Evolutionary conservation across 2,888 invertebrate species (phyloP), one percentile per base, ranked within the genome.

Genomic region (Laspeyria flexula): DNA sequence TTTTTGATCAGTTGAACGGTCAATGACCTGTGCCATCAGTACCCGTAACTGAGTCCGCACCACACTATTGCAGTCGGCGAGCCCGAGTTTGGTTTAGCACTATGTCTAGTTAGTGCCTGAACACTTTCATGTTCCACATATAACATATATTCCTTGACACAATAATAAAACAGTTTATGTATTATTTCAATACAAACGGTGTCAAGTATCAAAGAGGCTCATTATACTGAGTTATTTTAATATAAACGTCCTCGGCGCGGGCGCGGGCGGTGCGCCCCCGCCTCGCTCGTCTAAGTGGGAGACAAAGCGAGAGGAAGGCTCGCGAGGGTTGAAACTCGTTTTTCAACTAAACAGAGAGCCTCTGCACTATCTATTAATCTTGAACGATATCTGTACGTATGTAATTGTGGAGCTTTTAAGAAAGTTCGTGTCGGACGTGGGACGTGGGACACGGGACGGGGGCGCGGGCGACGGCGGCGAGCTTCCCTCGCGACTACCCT

Each of bases 371-470:
- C 30, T 44, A 40, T 35, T 40, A 44, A 44, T 50, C 23, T 18
- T 9, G 41, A 13, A 25, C 41, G 23, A 25, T 43, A 39, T 43
- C 40, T 34, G 35, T 45, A 47, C 13, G 12, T 44, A 41, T 30
- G 38, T 21, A 27, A 38, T 33, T 42, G 45, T 38, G 35, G 38
- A 45, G 45, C 45, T 52, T 46, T 52, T 51, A 51, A 38, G 41
- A 42, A 41, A 45, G 45, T 51, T 50, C 34, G 27, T 21, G 37
- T 23, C 38, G 34, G 30, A 21, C 30, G 30, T 12, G 30, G 11
- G 30, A 7, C 30, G 25, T 1, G 25, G n/a, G 25, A 3, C 25
- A 7, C 25, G 25, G 25, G 7, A 1, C 25, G 1, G 25, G 25
- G 25, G 18, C 18, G 2, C 18, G 5, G 18, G 18, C 18, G 5